Conservation (phyloP, 2,113 vertebrate genomes). For the Electrona antarctica region DNA sequence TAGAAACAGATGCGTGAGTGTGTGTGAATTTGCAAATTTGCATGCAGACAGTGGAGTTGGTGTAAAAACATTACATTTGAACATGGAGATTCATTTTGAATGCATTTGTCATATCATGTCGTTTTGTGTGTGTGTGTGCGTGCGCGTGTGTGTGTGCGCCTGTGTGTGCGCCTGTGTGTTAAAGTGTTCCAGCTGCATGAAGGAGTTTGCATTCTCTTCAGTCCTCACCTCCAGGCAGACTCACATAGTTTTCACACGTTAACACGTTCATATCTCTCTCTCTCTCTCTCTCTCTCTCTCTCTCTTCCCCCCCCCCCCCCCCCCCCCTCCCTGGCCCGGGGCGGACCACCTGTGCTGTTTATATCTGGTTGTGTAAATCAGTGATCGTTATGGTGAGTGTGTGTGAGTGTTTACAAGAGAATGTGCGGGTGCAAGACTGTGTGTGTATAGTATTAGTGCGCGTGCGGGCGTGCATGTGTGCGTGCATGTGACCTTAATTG, state of each 20-base stretch:
- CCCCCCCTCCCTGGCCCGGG: conserved; percentile 41
- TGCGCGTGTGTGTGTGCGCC: neutral
- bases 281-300: conserved; percentile 27
- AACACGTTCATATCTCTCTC: conserved; percentile 38
- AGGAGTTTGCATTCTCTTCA: conserved; percentile 53
- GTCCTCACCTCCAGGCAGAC: conserved; percentile 52
- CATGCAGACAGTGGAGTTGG: too few relatives aligned
- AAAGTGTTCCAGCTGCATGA: conserved; percentile 60
- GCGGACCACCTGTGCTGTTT: conserved; percentile 58
- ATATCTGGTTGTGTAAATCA: conserved; percentile 48
- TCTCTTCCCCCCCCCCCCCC: too few relatives aligned
- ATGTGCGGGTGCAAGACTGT: neutral
- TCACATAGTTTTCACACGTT: conserved; percentile 65
- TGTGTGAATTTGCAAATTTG: neutral
- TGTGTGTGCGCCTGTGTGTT: conserved; percentile 2
- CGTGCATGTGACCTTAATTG: neutral
- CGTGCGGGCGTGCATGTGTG: neutral
- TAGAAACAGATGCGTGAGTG: neutral
- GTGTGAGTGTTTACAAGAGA: neutral
- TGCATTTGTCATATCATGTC: too few relatives aligned
- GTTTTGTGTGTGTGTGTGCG: neutral
- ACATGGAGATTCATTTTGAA: too few relatives aligned
- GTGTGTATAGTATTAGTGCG: neutral
- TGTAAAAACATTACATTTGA: too few relatives aligned
- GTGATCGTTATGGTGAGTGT: conserved; percentile 49